Evolutionary conservation across 2,797 vertebrate genomes (phyloP).

Genomic region (Chelmon rostratus): DNA sequence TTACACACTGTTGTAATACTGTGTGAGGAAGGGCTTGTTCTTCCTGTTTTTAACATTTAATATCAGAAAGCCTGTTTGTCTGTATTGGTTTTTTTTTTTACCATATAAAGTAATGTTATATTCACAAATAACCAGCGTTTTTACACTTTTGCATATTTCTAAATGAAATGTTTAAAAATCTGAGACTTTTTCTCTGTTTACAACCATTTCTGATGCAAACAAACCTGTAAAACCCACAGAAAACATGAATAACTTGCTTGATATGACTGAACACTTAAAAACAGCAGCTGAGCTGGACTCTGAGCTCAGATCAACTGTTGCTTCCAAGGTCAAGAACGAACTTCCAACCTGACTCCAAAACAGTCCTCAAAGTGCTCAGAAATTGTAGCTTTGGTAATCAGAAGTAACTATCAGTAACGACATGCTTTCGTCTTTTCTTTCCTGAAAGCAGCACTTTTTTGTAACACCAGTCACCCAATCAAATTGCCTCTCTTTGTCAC

Average conservation of each 20-base stretch:
- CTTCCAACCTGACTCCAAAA: neutral
- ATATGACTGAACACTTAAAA: neutral
- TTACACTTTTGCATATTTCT: no score
- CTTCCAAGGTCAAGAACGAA: neutral
- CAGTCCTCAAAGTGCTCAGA: no score
- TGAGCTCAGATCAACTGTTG: no score
- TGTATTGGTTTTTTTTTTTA: no score
- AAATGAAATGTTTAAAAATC: no score
- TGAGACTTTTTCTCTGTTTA: no score
- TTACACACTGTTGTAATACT: no score
- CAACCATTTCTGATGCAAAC: neutral
- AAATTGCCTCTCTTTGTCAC: neutral
- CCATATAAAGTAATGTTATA: no score
- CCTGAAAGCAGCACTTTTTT: slow-evolving; percentile 1
- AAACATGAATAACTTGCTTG: neutral
- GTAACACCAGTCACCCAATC: slow-evolving; percentile 3
- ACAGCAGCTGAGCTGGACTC: neutral
- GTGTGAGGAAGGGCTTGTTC: no score
- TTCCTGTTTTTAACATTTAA: no score
- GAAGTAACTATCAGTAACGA: neutral
- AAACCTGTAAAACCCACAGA: neutral
- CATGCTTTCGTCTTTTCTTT: neutral
- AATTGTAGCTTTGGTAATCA: neutral
- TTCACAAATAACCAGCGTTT: no score
- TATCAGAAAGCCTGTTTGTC: no score